These are phyloP conservation scores for Mesembrinibis cayennensis DNA, from an alignment of 2,113 vertebrate genomes.

Conservation along the genomic window DNA sequence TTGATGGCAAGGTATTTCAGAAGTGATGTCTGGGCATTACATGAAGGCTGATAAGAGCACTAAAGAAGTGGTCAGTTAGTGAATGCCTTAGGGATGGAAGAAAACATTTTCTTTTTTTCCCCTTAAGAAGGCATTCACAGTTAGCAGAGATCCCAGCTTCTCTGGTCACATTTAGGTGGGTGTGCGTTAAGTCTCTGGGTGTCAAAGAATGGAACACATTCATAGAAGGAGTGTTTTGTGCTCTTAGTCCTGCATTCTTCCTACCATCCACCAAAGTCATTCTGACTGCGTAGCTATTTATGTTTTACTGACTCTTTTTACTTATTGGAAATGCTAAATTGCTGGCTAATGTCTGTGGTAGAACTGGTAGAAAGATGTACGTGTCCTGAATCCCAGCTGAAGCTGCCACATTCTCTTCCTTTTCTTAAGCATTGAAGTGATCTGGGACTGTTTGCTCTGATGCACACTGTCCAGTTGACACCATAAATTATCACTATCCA, in stretches of 20 bases:
- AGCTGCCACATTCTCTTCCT: background rate
- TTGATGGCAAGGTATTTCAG: background rate
- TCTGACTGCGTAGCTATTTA: background rate
- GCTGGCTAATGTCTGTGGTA: background rate
- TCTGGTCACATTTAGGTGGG: background rate
- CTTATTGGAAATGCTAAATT: background rate
- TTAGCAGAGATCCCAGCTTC: background rate
- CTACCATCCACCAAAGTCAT: background rate
- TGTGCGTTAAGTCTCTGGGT: background rate
- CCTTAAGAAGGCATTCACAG: background rate
- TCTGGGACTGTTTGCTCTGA: background rate
- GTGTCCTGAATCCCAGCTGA: background rate
- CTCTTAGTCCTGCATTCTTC: background rate
- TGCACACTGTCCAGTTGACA: background rate
- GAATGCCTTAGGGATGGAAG: background rate
- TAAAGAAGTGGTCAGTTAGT: background rate
- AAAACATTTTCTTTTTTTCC: background rate
- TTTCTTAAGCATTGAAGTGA: background rate
- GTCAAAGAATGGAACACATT: background rate
- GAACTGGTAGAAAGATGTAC: background rate
- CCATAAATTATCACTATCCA: background rate
- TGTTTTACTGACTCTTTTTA: background rate
- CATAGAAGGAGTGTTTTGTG: background rate
- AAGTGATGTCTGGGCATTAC: background rate
- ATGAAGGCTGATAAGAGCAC: background rate